Conservation (phyloP, 1,140 invertebrate species). For the Monochamus saltuarius region DNA sequence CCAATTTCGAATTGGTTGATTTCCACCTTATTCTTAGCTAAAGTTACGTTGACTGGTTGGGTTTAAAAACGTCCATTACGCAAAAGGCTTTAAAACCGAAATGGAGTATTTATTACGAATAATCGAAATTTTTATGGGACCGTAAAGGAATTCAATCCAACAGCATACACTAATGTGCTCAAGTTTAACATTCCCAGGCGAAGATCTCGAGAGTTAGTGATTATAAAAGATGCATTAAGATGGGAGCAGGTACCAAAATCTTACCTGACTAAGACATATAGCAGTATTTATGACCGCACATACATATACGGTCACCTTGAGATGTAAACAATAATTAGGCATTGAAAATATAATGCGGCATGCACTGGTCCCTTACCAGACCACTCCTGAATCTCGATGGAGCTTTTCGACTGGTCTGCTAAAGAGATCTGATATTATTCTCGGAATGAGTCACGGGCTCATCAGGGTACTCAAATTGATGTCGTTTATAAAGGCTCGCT, state of each 20-base stretch:
- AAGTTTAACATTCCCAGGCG: no score
- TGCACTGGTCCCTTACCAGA: slow-evolving; percentile 1
- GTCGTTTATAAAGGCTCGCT: no score
- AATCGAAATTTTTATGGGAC: no score
- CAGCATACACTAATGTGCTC: no score
- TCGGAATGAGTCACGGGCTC: neutral
- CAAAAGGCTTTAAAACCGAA: no score
- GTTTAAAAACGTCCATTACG: no score
- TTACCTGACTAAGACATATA: slow-evolving; percentile 42
- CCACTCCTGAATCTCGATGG: neutral
- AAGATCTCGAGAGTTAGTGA: neutral
- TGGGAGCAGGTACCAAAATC: slow-evolving; percentile 36
- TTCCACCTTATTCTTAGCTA: no score
- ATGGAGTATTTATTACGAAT: no score
- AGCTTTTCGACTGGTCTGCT: neutral
- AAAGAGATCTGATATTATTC: slow-evolving; percentile 7
- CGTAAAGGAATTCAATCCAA: no score
- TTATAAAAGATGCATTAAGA: slow-evolving; percentile 6
- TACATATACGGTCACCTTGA: slow-evolving; percentile 41
- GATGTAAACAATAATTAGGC: slow-evolving; percentile 43
- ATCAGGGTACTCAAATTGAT: neutral
- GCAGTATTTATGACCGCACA: slow-evolving; percentile 39
- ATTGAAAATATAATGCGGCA: slow-evolving; percentile 36
- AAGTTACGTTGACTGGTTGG: no score
- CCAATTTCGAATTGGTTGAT: no score